These are phyloP conservation scores for Proterorhinus semilunaris DNA, from an alignment of 2,113 vertebrate genomes.

Conservation along the genomic window DNA sequence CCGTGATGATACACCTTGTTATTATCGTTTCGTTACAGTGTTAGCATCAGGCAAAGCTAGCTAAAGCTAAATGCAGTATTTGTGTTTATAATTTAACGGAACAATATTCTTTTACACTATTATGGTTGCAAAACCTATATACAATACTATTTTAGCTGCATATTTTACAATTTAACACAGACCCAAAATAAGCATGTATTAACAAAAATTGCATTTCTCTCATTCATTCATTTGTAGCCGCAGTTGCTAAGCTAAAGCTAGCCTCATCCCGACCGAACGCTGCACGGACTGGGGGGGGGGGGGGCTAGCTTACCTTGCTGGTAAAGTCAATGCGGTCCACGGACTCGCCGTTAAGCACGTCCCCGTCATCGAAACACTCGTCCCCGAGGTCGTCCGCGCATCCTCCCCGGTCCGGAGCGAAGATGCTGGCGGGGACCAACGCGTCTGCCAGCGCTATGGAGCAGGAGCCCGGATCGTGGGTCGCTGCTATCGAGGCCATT, in stretches of 20 bases:
- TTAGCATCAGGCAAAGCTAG: slow-evolving; percentile 22
- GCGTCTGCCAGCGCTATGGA: slow-evolving; percentile 72
- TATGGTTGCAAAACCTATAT: background rate
- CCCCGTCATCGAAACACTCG: slow-evolving; percentile 73
- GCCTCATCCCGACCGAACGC: too few relatives aligned
- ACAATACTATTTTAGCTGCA: fast-evolving
- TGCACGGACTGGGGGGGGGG: too few relatives aligned
- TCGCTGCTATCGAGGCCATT: slow-evolving; percentile 75
- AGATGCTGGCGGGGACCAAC: slow-evolving; percentile 88
- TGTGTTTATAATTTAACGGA: background rate
- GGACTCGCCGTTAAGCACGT: slow-evolving; percentile 81
- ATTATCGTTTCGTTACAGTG: background rate
- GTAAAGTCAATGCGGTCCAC: slow-evolving; percentile 86
- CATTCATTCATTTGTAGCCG: slow-evolving; percentile 47
- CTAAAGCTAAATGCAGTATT: slow-evolving; percentile 25
- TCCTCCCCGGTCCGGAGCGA: slow-evolving; percentile 85
- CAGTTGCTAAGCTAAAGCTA: slow-evolving; percentile 5
- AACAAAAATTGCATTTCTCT: slow-evolving; percentile 15
- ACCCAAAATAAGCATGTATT: too few relatives aligned
- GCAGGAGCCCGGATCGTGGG: slow-evolving; percentile 63
- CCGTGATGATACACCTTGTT: background rate
- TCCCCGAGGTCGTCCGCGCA: slow-evolving; percentile 69
- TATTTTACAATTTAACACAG: background rate
- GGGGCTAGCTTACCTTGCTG: slow-evolving; percentile 89
- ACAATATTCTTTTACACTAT: background rate